Evolutionary conservation across 2,888 invertebrate genomes (phyloP).

Genomic region (Criorhina ranunculi): DNA sequence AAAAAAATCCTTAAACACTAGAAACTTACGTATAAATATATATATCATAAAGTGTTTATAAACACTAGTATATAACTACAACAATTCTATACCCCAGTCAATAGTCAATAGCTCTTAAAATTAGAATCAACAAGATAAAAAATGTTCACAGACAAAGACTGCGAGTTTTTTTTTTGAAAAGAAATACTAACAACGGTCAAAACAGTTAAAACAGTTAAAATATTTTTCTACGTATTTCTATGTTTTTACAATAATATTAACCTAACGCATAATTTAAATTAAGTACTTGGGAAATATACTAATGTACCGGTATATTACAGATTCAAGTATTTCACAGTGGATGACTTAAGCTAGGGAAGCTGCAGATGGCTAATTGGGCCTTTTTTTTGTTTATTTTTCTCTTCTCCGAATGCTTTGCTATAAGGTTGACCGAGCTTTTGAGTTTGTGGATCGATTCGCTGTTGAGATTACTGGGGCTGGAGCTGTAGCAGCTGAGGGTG

Average conservation of each 20-base stretch:
- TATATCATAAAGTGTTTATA: constrained; percentile 70
- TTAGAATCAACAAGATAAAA: constrained; percentile 62
- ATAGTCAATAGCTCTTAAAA: constrained; percentile 48
- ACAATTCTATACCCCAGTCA: constrained; percentile 53
- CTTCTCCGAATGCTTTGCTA: constrained; percentile 52
- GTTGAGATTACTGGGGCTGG: constrained; percentile 42
- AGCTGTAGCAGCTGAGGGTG: neutral
- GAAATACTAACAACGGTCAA: constrained; percentile 47
- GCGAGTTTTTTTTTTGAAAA: constrained; percentile 7
- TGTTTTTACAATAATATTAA: constrained; percentile 51
- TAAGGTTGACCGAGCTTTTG: constrained; percentile 55
- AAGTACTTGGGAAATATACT: constrained; percentile 55
- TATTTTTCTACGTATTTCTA: constrained; percentile 56
- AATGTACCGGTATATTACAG: constrained; percentile 52
- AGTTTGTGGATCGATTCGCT: constrained; percentile 65
- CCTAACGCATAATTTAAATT: constrained; percentile 53
- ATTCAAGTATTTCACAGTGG: constrained; percentile 63
- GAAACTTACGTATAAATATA: constrained; percentile 68
- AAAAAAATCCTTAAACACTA: constrained; percentile 46
- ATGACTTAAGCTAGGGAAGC: constrained; percentile 48
- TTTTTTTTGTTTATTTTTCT: constrained; percentile 22
- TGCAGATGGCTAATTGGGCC: neutral
- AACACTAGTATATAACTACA: constrained; percentile 71
- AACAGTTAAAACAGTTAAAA: constrained; percentile 59
- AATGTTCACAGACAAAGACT: constrained; percentile 18